phyloP scores from a whole-genome alignment of 2,113 vertebrate genomes.

The Zeus faber region DNA sequence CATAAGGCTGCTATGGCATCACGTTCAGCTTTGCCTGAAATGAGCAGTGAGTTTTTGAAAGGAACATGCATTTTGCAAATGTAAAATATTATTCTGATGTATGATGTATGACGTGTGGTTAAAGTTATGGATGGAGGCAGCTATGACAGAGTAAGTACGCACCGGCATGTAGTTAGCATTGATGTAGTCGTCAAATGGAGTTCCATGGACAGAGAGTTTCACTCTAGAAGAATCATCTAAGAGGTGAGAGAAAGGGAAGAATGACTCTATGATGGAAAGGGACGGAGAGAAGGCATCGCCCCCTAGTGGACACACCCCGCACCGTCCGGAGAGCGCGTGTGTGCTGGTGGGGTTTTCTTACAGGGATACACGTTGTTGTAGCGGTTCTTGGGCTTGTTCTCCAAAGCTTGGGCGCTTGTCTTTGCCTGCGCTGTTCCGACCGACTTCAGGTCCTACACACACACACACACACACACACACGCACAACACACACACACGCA shows the following conservation, averaged over 20 bases:
- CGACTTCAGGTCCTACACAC: slow-evolving; percentile 86
- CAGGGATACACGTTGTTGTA: slow-evolving; percentile 96
- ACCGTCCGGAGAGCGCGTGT: too few species aligned
- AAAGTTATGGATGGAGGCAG: slow-evolving; percentile 11
- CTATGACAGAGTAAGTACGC: slow-evolving; percentile 50
- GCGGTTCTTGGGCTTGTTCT: slow-evolving; percentile 94
- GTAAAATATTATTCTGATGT: too few species aligned
- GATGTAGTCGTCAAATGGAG: slow-evolving; percentile 86
- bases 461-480: too few species aligned
- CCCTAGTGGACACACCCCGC: background rate
- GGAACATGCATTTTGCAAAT: too few species aligned
- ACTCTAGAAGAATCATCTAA: slow-evolving; percentile 93
- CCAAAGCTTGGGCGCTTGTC: slow-evolving; percentile 75
- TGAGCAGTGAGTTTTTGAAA: too few species aligned
- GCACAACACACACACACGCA: background rate
- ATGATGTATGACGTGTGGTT: too few species aligned
- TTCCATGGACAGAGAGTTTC: slow-evolving; percentile 82
- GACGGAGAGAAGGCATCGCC: background rate
- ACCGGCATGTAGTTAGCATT: slow-evolving; percentile 97
- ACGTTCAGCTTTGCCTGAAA: too few species aligned
- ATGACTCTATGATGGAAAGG: slow-evolving; percentile 16
- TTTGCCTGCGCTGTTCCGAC: slow-evolving; percentile 84
- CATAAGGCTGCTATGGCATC: too few species aligned
- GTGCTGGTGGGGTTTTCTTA: slow-evolving; percentile 68
- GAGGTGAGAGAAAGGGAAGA: slow-evolving; percentile 20